phyloP scores from a whole-genome alignment of 2,113 vertebrate species.

The Anarhynchus alexandrinus region DNA sequence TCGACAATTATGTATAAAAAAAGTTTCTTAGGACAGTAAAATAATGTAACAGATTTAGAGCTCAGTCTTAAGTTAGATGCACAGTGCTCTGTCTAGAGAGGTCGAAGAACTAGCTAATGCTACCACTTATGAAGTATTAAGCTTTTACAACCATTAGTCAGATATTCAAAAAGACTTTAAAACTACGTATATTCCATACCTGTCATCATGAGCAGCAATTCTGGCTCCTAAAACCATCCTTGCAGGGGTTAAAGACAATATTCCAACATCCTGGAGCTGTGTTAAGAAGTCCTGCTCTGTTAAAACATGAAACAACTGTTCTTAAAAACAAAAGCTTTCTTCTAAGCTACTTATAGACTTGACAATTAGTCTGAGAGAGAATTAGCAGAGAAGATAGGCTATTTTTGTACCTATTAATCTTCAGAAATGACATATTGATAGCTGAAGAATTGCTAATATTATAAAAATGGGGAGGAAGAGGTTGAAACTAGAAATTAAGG shows the following conservation, averaged over 20 bases:
- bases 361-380: not conserved
- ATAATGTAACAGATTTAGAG: not conserved
- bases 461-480: not conserved
- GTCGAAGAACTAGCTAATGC: not conserved
- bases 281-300: slow-evolving; percentile 94
- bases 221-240: slow-evolving; percentile 93
- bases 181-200: slow-evolving; percentile 70
- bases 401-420: not conserved
- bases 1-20: not conserved
- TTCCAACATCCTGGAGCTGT: slow-evolving; percentile 91
- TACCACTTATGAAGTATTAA: not conserved
- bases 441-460: not conserved
- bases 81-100: not conserved
- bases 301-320: slow-evolving; percentile 43
- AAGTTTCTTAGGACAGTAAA: not conserved
- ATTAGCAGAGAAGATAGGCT: not conserved
- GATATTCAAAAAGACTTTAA: not conserved
- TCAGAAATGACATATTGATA: not conserved
- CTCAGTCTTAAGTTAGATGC: not conserved
- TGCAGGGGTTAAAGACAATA: slow-evolving; percentile 95
- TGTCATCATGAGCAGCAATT: slow-evolving; percentile 96
- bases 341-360: not conserved
- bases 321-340: not conserved
- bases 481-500: not conserved
- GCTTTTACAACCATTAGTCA: not conserved